Base-by-base conservation (phyloP, 2,888 invertebrate species). In the Drosophila siamana region DNA sequence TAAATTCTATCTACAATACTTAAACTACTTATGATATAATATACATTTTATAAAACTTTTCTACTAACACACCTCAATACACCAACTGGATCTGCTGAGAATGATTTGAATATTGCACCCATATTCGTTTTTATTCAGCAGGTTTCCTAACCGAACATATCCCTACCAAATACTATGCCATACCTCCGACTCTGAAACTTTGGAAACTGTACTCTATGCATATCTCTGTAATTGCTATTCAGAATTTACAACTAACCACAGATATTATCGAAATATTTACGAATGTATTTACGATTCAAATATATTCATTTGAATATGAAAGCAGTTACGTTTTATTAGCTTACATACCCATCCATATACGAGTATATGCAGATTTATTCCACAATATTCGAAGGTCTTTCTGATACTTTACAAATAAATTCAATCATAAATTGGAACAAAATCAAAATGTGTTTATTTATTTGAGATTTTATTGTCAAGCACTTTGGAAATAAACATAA, bases 111-210 rank as follows among this genome's bases (percentile, higher is more conserved):
- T 15, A 48, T 26, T 7, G 13, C 47, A 65, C 43, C 13, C 28
- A 5, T 55, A 22, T 33, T 44, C n/a, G 11, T 16, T 40, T 19
- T 24, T 15, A 28, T 36, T 41, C 11, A 30, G 16, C 63, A 48
- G 57, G 33, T 19, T 9, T 36, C 44, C 28, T 50, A 56, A 75
- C 66, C 50, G 44, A 61, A 68, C 69, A 77, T 79, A 86, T 81
- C 86, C 84, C 75, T 78, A 70, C 69, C 61, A 75, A 65, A 19
- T 19, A 19, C 19, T 60, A 73, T 54, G 46, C 74, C 72, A 67
- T 81, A 83, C 83, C 83, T 86, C 83, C 87, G 85, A 81, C 38
- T 26, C 47, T 50, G 62, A 55, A 60, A 60, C 51, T 56, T 55
- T 69, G 40, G 28, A 52, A 46, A 50, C 33, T 43, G 28, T 55